Conservation (phyloP, 2,888 invertebrate genomes). For the Tanypteryx hageni region DNA sequence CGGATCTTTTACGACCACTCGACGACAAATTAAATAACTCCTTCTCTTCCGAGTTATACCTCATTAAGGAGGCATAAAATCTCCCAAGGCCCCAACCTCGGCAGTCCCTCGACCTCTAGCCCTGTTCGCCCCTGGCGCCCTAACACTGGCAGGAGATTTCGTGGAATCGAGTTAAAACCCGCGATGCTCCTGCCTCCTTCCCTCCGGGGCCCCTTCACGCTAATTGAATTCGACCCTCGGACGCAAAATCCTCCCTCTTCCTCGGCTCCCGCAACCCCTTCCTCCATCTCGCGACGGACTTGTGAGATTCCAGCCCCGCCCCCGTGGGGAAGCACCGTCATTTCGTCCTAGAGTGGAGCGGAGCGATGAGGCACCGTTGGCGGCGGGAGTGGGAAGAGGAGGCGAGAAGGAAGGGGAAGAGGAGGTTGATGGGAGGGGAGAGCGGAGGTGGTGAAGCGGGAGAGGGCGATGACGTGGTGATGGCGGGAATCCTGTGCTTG, state of each 20-base stretch:
- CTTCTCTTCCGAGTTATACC: not conserved
- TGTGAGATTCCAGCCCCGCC: not conserved
- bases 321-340: no score
- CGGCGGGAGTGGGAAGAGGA: no score
- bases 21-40: slow-evolving; percentile 49
- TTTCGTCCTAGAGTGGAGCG: no score
- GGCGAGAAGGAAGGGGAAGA: no score
- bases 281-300: not conserved
- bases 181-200: not conserved
- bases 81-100: not conserved
- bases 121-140: not conserved
- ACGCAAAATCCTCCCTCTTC: not conserved
- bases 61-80: slow-evolving; percentile 33
- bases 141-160: not conserved
- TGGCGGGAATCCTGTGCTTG: not conserved
- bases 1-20: not conserved
- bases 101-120: no score
- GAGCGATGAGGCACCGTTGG: no score
- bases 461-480: not conserved
- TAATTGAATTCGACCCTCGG: slow-evolving; percentile 42
- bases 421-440: not conserved
- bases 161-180: slow-evolving; percentile 50
- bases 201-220: not conserved
- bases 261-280: not conserved
- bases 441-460: not conserved